Evolutionary conservation across 2,797 vertebrate species (phyloP), one percentile per base, ranked within the genome.

Genomic region (Aeoliscus strigatus): DNA sequence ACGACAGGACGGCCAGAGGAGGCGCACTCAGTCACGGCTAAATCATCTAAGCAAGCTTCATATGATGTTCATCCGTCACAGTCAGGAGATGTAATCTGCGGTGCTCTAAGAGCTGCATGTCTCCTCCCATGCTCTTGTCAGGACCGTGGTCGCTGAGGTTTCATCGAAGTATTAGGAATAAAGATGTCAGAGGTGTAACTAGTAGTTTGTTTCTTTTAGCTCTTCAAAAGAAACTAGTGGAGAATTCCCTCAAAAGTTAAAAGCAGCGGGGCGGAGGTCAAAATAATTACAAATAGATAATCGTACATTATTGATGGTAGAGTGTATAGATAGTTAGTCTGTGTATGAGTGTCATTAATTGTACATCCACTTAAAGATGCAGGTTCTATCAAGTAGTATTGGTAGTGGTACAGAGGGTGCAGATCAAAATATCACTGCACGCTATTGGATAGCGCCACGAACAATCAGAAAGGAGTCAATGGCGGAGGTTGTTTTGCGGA

Each of bases 31-130:
- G 56, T 69, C 74, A 41, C 33, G 16, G 36, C 53, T 73, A 50
- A 72, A 83, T 73, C 71, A 80, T 69, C 51, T 58, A 68, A 57
- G 60, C 70, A 58, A 60, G 66, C 66, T 43, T 55, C 46, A 60
- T 61, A 73, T 66, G 17, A 18, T 8, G 41, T 54, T 51, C 70
- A 76, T 81, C 61, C 50, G 64, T 76, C 68, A 70, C 66, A 45
- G 60, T 59, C 60, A 50, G 51, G 37, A 47, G 39, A 71, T 71
- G 66, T 47, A 68, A 72, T 79, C 66, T 57, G 70, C 33, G 28
- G 61, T 43, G 66, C 53, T 70, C 65, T 57, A 33, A 7, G 18
- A 38, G 43, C 49, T 38, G 48, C 59, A 61, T 1, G 11, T 73
- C 55, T 72, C 49, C 43, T 62, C 47, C 36, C 51, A 47, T 30